Evolutionary conservation across 2,113 vertebrate genomes (phyloP), one percentile per base, ranked within the genome.

Genomic region (Pelobates fuscus): DNA sequence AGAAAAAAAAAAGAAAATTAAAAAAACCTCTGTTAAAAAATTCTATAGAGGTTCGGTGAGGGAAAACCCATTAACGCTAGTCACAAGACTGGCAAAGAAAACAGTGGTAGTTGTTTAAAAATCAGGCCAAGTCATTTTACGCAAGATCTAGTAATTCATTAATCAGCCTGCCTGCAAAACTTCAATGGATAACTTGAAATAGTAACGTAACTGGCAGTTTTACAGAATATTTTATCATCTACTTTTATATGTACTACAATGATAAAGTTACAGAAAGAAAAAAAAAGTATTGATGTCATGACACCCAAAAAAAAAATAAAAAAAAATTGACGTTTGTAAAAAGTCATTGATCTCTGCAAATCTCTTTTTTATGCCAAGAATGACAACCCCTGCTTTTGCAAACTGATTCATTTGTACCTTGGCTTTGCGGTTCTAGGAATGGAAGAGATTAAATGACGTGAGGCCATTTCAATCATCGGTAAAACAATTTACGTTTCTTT

Each of bases 91-190:
- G 78, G 80, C 74, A 82, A 84, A 84, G 78, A 88, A 84, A 90
- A 87, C 87, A 86, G 11, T 77, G 78, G 73, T 80, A 83, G 81
- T 77, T 84, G 81, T 88, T 87, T 86, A 87, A 88, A 91, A 89
- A 82, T 86, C 86, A 88, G 82, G 85, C 85, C 85, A 89, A 89
- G 81, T 88, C 78, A 82, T 89, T 94, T 92, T 92, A 90, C 79
- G 80, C 85, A 90, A 91, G 88, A 89, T 85, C 88, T 91, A 84
- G 87, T 87, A 80, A 92, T 89, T 94, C 88, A 95, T 95, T 94
- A 95, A 92, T 88, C 89, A 83, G 79, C 78, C 79, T 67, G 78
- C 79, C 83, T 87, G 82, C 79, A 86, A 83, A 86, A 78, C 79
- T 82, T 86, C 89, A 93, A 88, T 90, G 90, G 89, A 84, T 87